These are phyloP conservation scores for Ctenomys sociabilis DNA, from an alignment of 2,113 vertebrate genomes.

Conservation along the genomic window DNA sequence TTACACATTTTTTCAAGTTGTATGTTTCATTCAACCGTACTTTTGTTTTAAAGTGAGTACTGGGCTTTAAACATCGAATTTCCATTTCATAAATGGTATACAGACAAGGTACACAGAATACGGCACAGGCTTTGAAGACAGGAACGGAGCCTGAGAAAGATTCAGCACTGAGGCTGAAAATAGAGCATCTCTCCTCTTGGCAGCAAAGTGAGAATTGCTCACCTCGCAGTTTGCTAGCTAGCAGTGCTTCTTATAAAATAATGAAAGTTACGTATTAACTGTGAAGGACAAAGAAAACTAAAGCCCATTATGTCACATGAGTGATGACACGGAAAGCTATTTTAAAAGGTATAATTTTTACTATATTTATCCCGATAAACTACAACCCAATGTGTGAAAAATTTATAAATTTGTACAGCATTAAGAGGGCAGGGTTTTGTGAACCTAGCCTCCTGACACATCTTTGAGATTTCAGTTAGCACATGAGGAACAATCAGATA, in stretches of 20 bases:
- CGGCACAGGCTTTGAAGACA: neutral
- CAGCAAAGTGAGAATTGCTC: neutral
- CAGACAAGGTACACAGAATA: neutral
- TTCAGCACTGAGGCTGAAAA: neutral
- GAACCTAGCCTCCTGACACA: no score
- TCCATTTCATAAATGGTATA: slow-evolving; percentile 68
- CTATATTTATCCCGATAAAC: neutral
- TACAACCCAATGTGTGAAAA: slow-evolving; percentile 2
- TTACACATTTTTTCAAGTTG: neutral
- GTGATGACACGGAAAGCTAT: slow-evolving; percentile 14
- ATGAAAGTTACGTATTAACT: slow-evolving; percentile 38
- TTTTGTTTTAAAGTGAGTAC: slow-evolving; percentile 40
- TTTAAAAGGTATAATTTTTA: neutral
- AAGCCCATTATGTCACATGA: neutral
- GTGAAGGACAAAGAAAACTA: slow-evolving; percentile 50
- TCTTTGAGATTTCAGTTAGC: neutral
- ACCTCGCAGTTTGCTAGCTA: neutral
- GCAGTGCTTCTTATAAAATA: slow-evolving; percentile 13
- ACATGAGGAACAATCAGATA: neutral
- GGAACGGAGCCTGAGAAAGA: neutral
- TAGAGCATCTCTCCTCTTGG: neutral
- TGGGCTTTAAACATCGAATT: slow-evolving; percentile 38
- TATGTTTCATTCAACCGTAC: neutral
- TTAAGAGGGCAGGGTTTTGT: neutral
- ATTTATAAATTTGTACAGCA: neutral